A percentile compares a stretch with the other conserved stretches of the same genome.
These are phyloP conservation scores for Littorina saxatilis DNA, from an alignment of 1,140 invertebrate species.

Conservation along the genomic window DNA sequence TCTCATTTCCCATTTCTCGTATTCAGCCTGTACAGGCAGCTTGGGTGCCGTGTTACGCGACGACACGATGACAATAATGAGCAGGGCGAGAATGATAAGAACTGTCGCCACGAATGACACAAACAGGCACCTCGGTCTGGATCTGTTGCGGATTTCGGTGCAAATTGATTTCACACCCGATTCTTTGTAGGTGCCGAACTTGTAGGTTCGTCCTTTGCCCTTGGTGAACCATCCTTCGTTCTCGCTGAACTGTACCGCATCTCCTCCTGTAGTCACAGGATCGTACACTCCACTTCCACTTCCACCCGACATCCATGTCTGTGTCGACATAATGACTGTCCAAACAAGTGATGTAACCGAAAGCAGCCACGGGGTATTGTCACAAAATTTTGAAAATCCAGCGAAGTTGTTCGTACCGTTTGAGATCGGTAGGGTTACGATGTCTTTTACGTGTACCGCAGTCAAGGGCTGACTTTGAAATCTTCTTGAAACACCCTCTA, in stretches of 20 bases:
- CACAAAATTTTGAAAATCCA: too few species aligned
- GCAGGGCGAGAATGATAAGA: neutral
- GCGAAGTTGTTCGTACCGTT: too few species aligned
- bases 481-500: neutral
- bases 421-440: too few species aligned
- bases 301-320: conserved; percentile 28
- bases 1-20: neutral
- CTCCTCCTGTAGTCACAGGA: conserved; percentile 7
- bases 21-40: neutral
- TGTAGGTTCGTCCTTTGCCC: neutral
- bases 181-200: conserved; percentile 9
- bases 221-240: neutral
- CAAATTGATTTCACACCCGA: conserved; percentile 6
- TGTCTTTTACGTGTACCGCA: too few species aligned
- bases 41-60: neutral
- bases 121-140: conserved; percentile 7
- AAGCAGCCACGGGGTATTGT: too few species aligned
- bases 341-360: neutral
- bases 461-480: neutral
- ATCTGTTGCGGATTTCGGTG: neutral
- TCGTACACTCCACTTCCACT: conserved; percentile 24
- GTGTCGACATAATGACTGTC: neutral
- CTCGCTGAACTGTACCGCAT: neutral
- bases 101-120: neutral
- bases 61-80: conserved; percentile 17